Conservation (phyloP, 2,797 vertebrate species). For the Hirundo rustica region DNA sequence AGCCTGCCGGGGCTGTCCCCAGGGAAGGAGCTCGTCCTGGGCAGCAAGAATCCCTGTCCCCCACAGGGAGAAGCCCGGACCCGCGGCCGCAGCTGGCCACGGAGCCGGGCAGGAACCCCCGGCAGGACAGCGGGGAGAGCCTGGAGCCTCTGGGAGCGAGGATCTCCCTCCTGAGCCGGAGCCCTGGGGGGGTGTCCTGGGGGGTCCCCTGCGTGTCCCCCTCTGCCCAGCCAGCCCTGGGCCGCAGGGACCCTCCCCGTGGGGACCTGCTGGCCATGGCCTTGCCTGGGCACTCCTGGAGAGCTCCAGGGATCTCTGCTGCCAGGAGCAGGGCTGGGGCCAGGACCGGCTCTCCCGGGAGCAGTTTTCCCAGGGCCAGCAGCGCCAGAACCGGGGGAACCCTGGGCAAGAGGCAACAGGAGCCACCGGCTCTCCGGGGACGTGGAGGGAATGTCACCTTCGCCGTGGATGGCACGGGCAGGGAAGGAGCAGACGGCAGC, state of each 20-base stretch:
- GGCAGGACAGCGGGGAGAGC: not conserved
- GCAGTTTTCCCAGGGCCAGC: not conserved
- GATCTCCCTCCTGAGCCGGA: conserved; percentile 31
- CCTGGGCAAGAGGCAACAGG: rapidly evolving
- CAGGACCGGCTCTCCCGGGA: rapidly evolving
- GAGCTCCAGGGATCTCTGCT: not conserved
- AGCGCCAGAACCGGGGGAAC: rapidly evolving
- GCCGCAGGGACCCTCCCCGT: rapidly evolving
- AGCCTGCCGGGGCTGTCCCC: not conserved
- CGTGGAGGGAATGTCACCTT: rapidly evolving
- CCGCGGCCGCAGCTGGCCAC: not conserved
- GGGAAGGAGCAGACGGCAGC: not conserved
- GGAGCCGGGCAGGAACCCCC: not conserved
- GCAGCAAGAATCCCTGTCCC: not conserved
- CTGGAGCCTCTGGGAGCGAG: conserved; percentile 49
- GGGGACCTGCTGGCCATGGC: rapidly evolving
- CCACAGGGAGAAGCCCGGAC: not conserved
- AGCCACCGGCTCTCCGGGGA: not conserved
- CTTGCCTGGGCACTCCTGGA: rapidly evolving
- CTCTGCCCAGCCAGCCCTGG: not conserved
- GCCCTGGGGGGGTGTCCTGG: not conserved
- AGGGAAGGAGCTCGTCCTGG: rapidly evolving
- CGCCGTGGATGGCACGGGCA: rapidly evolving
- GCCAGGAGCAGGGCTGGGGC: not conserved
- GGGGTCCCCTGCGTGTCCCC: rapidly evolving